phyloP scores from a whole-genome alignment of 2,888 invertebrate species.

The Serrognathus titanus region DNA sequence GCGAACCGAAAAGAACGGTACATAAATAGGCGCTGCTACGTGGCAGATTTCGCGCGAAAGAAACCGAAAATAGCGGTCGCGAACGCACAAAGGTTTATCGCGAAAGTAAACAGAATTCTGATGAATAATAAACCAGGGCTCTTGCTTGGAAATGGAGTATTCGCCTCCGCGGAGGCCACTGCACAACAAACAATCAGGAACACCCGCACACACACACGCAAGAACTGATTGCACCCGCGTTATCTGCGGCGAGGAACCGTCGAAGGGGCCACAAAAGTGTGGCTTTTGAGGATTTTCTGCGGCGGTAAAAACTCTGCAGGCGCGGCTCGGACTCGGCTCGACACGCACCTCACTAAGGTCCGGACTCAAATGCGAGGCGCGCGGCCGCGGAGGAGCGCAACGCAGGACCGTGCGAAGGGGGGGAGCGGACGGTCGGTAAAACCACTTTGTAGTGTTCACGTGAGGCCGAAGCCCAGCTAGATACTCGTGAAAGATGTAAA shows the following conservation, averaged over 20 bases:
- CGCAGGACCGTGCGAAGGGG: constrained; percentile 30
- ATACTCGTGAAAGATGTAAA: constrained; percentile 10
- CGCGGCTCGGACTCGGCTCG: constrained; percentile 23
- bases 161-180: too few relatives aligned
- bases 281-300: too few relatives aligned
- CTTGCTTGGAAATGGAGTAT: too few relatives aligned
- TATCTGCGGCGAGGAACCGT: too few relatives aligned
- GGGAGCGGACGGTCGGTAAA: constrained; percentile 26
- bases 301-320: constrained; percentile 13
- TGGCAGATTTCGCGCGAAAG: constrained; percentile 31
- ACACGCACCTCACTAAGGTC: constrained; percentile 20
- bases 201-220: too few relatives aligned
- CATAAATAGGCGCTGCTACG: constrained; percentile 34
- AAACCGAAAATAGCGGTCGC: constrained; percentile 34
- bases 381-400: constrained; percentile 35
- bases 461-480: constrained; percentile 6
- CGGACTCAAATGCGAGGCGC: constrained; percentile 38
- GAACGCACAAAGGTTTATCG: constrained; percentile 35
- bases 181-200: too few relatives aligned
- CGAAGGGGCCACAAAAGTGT: too few relatives aligned
- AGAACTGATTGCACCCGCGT: too few relatives aligned
- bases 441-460: constrained; percentile 27
- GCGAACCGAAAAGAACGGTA: constrained; percentile 29
- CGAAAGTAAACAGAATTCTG: constrained; percentile 18
- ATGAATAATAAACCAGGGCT: too few relatives aligned